A percentile compares a stretch with the other conserved stretches of the same genome.
Evolutionary conservation across 2,113 vertebrate species (phyloP).

Genomic region (Pteronura brasiliensis): DNA sequence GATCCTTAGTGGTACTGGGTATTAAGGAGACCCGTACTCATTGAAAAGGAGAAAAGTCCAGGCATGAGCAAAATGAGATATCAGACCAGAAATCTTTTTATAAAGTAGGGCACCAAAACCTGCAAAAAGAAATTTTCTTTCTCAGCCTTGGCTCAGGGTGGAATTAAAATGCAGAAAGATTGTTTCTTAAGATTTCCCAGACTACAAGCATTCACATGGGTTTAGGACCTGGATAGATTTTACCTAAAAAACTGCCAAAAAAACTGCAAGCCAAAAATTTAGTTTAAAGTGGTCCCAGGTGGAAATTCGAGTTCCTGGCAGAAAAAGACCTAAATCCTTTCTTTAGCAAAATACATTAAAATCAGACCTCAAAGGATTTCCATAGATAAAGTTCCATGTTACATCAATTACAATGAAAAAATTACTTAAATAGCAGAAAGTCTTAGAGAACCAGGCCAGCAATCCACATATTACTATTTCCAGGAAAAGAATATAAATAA

Average conservation of each 20-base stretch:
- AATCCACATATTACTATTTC: background rate
- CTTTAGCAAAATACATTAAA: conserved; percentile 18
- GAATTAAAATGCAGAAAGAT: background rate
- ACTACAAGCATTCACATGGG: background rate
- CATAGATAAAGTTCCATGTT: background rate
- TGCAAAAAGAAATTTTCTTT: background rate
- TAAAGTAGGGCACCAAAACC: background rate
- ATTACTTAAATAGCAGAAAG: background rate
- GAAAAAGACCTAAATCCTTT: background rate
- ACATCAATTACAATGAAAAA: background rate
- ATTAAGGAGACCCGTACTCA: background rate
- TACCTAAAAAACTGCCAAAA: background rate
- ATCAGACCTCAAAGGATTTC: background rate
- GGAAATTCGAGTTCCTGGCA: background rate
- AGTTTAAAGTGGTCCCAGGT: background rate
- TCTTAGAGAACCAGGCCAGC: background rate
- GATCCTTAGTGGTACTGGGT: rapidly evolving
- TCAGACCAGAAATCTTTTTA: background rate
- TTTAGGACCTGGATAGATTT: background rate
- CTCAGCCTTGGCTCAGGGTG: background rate
- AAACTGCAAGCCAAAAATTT: background rate
- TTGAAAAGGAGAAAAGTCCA: background rate
- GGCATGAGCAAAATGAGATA: background rate
- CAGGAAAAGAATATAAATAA: background rate
- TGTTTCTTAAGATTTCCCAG: background rate